A percentile compares a stretch with the other conserved stretches of the same genome.
These are phyloP conservation scores for Xenops minutus DNA, from an alignment of 2,797 vertebrate genomes.

Conservation along the genomic window DNA sequence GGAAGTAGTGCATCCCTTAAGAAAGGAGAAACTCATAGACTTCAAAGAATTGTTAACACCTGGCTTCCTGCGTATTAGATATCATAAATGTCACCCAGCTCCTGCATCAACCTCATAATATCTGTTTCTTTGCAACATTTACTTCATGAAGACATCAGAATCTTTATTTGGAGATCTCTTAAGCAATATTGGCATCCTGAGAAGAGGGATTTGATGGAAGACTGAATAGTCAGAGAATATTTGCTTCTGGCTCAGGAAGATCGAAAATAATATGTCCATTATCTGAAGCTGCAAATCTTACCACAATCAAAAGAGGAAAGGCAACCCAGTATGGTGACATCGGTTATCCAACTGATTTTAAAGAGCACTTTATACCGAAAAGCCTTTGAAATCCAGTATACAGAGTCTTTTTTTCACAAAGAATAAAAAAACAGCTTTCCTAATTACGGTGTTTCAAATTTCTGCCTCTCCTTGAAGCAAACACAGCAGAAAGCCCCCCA, in stretches of 20 bases:
- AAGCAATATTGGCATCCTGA: not conserved
- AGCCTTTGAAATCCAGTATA: not conserved
- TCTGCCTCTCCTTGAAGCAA: not conserved
- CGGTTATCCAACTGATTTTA: not conserved
- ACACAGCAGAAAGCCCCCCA: not conserved
- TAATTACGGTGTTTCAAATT: not conserved
- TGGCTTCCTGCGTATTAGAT: not conserved
- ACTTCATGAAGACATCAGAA: not conserved
- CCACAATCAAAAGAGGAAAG: not conserved
- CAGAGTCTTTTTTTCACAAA: not conserved
- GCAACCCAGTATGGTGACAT: not conserved
- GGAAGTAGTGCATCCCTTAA: not conserved
- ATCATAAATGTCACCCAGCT: not conserved
- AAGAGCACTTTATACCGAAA: not conserved
- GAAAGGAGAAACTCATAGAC: not conserved
- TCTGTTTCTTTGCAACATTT: not conserved
- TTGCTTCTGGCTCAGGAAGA: not conserved
- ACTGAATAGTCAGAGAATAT: not conserved
- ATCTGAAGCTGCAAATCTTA: not conserved
- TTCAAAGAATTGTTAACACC: not conserved
- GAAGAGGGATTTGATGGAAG: not conserved
- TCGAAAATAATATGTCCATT: not conserved
- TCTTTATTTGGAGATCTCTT: not conserved
- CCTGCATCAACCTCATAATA: not conserved
- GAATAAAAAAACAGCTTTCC: not conserved